Evolutionary conservation across 2,888 invertebrate genomes (phyloP).

Genomic region (Limnephilus auricula): DNA sequence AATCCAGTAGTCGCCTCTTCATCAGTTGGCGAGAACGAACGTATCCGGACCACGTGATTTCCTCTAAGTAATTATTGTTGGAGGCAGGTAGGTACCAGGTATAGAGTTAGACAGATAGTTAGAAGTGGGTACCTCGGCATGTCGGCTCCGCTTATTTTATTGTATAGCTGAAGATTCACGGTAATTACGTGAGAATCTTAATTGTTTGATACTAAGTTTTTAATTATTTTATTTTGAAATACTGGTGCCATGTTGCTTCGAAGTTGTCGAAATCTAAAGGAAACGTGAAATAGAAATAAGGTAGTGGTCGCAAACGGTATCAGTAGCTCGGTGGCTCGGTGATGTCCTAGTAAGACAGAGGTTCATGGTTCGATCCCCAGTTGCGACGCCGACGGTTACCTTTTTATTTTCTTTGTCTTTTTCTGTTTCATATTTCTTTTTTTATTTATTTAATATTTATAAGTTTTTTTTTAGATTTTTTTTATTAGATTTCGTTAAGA

Average conservation of each 20-base stretch:
- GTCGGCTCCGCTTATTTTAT: neutral
- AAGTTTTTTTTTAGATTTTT: no score
- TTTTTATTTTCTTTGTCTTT: no score
- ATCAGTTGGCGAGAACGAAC: neutral
- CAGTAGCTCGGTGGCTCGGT: no score
- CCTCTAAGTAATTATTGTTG: neutral
- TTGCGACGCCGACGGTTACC: no score
- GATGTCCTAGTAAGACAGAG: no score
- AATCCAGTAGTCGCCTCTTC: neutral
- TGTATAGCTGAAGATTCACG: neutral
- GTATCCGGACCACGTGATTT: neutral
- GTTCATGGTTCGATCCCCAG: no score
- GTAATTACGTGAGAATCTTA: constrained; percentile 2
- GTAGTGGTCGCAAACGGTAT: no score
- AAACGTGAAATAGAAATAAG: no score
- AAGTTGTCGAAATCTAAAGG: neutral
- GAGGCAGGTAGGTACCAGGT: neutral
- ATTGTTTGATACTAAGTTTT: neutral
- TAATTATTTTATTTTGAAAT: neutral
- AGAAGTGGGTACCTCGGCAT: no score
- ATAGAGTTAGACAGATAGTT: neutral
- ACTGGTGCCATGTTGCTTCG: neutral
- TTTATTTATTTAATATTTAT: no score
- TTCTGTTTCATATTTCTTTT: no score
- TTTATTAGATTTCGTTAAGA: no score